Conservation (phyloP, 2,113 vertebrate genomes). For the Gopherus evgoodei region DNA sequence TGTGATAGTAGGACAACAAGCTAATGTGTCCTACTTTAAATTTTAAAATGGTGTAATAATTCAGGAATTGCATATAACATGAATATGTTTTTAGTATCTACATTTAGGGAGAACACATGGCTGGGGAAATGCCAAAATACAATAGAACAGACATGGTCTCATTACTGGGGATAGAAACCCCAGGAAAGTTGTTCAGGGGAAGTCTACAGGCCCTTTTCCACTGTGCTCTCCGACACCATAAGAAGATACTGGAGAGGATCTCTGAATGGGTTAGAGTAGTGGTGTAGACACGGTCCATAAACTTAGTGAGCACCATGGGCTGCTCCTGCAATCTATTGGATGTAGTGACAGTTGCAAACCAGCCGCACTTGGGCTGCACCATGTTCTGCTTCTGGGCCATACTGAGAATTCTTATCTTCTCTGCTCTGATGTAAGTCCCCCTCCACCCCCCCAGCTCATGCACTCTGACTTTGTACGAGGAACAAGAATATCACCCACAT, state of each 20-base stretch:
- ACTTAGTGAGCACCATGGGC: neutral
- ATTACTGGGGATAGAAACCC: neutral
- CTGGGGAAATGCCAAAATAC: neutral
- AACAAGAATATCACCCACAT: neutral
- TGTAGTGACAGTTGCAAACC: neutral
- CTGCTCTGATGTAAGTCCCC: neutral
- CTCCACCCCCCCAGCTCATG: neutral
- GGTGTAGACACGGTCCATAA: fast-evolving
- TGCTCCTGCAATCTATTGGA: neutral
- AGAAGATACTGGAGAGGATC: neutral
- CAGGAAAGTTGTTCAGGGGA: neutral
- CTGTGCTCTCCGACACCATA: neutral
- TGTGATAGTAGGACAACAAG: neutral
- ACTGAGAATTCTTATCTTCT: neutral
- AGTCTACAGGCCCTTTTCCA: neutral
- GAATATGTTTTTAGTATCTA: neutral
- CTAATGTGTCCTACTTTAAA: neutral
- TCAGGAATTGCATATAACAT: neutral
- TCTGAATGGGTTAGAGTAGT: neutral
- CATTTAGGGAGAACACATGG: neutral
- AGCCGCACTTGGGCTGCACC: neutral
- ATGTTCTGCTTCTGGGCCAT: neutral
- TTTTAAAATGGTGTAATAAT: neutral
- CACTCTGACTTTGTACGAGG: neutral
- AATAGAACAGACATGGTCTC: neutral